These are phyloP conservation scores for Harmothoe impar DNA, from an alignment of 2,888 invertebrate genomes.

Conservation along the genomic window DNA sequence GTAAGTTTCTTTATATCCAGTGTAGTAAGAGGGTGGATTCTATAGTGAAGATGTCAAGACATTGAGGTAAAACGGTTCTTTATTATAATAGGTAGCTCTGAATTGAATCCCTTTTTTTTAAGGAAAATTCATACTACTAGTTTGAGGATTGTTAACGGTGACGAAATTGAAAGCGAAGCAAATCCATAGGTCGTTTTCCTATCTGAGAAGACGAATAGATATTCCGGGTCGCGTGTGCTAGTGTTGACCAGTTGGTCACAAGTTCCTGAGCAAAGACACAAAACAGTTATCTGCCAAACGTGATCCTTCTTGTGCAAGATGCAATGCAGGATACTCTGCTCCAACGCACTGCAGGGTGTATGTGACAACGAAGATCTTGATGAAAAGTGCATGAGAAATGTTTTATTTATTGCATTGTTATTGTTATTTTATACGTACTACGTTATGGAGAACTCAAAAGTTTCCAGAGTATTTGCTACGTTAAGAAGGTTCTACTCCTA, in stretches of 20 bases:
- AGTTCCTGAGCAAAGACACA: neutral
- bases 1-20: no score
- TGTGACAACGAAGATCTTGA: neutral
- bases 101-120: no score
- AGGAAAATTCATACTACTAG: no score
- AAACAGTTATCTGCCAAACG: neutral
- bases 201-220: no score
- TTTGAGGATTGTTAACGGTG: constrained; percentile 17
- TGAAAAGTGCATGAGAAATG: constrained; percentile 24
- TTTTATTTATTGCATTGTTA: constrained; percentile 55
- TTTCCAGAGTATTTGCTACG: neutral
- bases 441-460: constrained; percentile 28
- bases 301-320: neutral
- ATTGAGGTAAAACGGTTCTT: no score
- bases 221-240: no score
- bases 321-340: neutral
- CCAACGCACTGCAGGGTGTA: neutral
- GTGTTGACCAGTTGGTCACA: neutral
- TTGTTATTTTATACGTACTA: constrained; percentile 8
- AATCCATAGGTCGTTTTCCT: constrained; percentile 30
- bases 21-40: no score
- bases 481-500: neutral
- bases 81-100: no score
- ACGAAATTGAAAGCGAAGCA: constrained; percentile 47
- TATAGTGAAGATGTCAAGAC: no score